phyloP scores from a whole-genome alignment of 2,797 vertebrate species.

The Melanotaenia maccullochi region DNA sequence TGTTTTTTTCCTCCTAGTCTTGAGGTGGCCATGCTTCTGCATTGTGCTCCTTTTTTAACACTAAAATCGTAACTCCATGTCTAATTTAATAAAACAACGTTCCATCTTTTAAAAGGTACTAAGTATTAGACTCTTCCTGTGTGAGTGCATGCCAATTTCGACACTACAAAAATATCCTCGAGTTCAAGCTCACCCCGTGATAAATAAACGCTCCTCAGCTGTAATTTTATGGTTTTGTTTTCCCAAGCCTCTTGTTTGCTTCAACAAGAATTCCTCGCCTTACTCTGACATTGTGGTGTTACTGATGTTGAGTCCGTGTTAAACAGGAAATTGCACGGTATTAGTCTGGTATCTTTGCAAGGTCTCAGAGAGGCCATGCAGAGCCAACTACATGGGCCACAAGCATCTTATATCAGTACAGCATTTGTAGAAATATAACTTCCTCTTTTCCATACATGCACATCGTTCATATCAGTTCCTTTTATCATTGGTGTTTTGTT shows the following conservation, averaged over 20 bases:
- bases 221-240: constrained; percentile 24
- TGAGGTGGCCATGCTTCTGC: too few relatives aligned
- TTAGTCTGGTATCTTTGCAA: constrained; percentile 43
- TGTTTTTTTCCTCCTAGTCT: too few relatives aligned
- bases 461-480: not conserved
- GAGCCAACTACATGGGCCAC: not conserved
- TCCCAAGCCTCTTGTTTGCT: constrained; percentile 40
- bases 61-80: not conserved
- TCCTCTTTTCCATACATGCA: not conserved
- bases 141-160: not conserved
- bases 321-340: constrained; percentile 68
- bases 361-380: constrained; percentile 16
- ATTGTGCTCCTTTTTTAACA: too few relatives aligned
- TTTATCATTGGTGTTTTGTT: constrained; percentile 11
- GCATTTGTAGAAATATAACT: constrained; percentile 4
- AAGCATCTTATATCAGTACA: not conserved
- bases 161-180: not conserved
- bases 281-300: constrained; percentile 29
- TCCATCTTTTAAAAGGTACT: not conserved
- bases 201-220: constrained; percentile 15
- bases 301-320: constrained; percentile 48
- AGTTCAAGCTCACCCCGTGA: not conserved
- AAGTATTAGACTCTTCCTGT: not conserved
- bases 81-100: not conserved
- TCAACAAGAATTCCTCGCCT: constrained; percentile 30